Base-by-base conservation (phyloP, 2,888 invertebrate genomes). In the Drosophila acutilabella region DNA sequence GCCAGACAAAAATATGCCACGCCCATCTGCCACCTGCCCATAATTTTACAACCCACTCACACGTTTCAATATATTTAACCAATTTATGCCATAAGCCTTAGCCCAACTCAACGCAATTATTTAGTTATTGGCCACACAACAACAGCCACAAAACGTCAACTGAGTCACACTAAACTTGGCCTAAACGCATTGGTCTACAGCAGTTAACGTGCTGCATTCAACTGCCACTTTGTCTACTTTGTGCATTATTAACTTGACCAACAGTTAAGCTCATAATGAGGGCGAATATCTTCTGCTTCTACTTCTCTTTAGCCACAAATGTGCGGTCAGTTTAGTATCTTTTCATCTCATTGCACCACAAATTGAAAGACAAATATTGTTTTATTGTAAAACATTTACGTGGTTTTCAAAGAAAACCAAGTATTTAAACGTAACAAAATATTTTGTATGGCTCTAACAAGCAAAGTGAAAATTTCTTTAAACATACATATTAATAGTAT, bases 231-330 rank as follows among this genome's bases (percentile, higher is more conserved):
- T 33, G 33, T 14, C 20, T 42, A 10, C 30, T 45, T 83, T 89
- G 81, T 84, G 89, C 85, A 90, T 89, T 90, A 88, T 88, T 79
- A 86, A 83, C 69, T 69, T 59, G 83, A 86, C 84, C 86, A 83
- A 76, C 0, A 30, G 71, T 51, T 80, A 83, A 76, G 86, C 86
- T 78, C 83, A 84, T 90, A 89, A 90, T 89, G 81, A 81, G 86
- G 64, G 67, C 52, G 48, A 70, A 69, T 71, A 68, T 73, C 78
- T 60, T 71, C 66, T 13, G 11, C 78, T 62, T 71, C 30, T 30
- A 2, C 30, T 8, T 8, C 30, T 30, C 8, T 2, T 57, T 64
- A 51, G 40, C 66, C 61, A 60, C 61, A 69, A 81, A 65, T 78
- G 74, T 84, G 87, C 59, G 78, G 75, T 60, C 41, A 18, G 40